These are phyloP conservation scores for Gerosis bhagava DNA, from an alignment of 2,888 invertebrate species.

Conservation along the genomic window DNA sequence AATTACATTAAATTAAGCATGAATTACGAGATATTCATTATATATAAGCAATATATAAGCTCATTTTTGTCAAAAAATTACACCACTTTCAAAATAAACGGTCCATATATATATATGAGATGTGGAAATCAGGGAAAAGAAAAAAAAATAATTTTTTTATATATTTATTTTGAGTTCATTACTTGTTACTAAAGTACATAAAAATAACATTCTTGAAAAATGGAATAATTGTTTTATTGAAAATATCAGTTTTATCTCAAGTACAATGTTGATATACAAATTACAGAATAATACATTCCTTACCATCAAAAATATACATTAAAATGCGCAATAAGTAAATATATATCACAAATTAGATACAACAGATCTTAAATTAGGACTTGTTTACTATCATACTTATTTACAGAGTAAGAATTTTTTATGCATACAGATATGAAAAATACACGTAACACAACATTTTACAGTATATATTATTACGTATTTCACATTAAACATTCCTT, in stretches of 20 bases:
- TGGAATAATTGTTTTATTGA: conserved; percentile 40
- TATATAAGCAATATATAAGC: too few species aligned
- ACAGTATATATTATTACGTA: too few species aligned
- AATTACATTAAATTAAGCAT: too few species aligned
- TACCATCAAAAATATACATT: conserved; percentile 37
- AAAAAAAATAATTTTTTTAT: background rate
- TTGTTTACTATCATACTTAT: too few species aligned
- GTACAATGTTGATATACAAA: conserved; percentile 44
- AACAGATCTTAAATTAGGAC: conserved; percentile 5
- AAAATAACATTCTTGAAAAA: conserved; percentile 37
- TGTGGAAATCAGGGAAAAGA: too few species aligned
- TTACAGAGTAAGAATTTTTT: too few species aligned
- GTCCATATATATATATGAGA: too few species aligned
- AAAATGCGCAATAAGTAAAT: conserved; percentile 20
- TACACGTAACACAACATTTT: too few species aligned
- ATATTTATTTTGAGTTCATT: conserved; percentile 11
- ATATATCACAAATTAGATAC: conserved; percentile 22
- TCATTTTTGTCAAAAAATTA: too few species aligned
- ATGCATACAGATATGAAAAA: conserved; percentile 4
- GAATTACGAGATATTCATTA: too few species aligned
- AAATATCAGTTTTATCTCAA: conserved; percentile 36
- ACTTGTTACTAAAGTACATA: conserved; percentile 34
- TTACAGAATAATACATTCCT: conserved; percentile 37
- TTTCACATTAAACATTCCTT: too few species aligned
- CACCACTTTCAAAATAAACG: too few species aligned